Evolutionary conservation across 2,797 vertebrate genomes (phyloP).

Genomic region (Antennarius maculatus): DNA sequence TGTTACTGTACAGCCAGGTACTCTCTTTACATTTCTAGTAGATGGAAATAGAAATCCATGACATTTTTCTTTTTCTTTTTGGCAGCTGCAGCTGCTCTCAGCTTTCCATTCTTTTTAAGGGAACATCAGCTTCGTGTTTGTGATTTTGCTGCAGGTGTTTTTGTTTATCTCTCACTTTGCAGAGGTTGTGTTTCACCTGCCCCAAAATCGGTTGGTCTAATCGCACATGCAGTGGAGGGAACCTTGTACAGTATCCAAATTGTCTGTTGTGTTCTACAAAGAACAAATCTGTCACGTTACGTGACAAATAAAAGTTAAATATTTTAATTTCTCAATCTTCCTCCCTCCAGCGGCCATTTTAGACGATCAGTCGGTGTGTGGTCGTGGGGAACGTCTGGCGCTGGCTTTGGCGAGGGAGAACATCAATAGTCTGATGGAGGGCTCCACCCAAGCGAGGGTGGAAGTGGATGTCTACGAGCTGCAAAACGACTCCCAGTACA

Average conservation of each 20-base stretch:
- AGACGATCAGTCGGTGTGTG: conserved; percentile 89
- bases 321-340: neutral
- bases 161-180: neutral
- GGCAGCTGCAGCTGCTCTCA: conserved; percentile 4
- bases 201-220: too few relatives aligned
- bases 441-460: conserved; percentile 83
- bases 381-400: conserved; percentile 89
- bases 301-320: neutral
- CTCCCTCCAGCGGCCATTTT: conserved; percentile 85
- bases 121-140: neutral
- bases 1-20: conserved; percentile 21
- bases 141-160: neutral
- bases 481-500: conserved; percentile 91
- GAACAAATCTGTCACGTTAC: too few relatives aligned
- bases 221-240: neutral
- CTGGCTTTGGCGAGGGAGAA: conserved; percentile 90
- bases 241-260: neutral
- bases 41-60: conserved; percentile 24
- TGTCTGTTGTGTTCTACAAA: neutral
- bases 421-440: conserved; percentile 88
- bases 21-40: neutral
- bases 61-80: conserved; percentile 8
- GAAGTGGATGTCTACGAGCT: conserved; percentile 93
- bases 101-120: conserved; percentile 1
- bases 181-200: neutral